Evolutionary conservation across 2,113 vertebrate genomes (phyloP).

Genomic region (Chunga burmeisteri): DNA sequence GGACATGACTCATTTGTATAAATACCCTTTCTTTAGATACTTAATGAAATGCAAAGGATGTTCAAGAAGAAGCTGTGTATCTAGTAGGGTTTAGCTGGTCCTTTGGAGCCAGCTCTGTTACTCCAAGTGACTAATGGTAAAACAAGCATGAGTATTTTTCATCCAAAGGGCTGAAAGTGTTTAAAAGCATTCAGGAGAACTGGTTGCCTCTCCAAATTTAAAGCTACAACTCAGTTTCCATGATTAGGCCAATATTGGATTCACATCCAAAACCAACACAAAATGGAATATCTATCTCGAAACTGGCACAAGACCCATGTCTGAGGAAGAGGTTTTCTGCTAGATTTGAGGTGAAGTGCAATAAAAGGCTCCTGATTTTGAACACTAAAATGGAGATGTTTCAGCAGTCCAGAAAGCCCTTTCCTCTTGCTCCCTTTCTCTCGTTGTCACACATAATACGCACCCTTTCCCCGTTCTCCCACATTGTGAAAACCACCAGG

Average conservation of each 20-base stretch:
- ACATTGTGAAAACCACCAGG: not conserved
- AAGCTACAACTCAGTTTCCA: not conserved
- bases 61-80: not conserved
- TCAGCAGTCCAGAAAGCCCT: not conserved
- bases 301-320: not conserved
- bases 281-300: not conserved
- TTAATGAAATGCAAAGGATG: not conserved
- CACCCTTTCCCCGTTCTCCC: not conserved
- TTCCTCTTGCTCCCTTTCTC: not conserved
- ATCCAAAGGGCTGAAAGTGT: not conserved
- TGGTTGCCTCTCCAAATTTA: not conserved
- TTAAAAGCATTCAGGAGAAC: not conserved
- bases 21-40: not conserved
- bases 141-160: not conserved
- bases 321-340: not conserved
- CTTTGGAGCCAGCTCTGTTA: not conserved
- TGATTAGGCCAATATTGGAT: not conserved
- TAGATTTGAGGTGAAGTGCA: not conserved
- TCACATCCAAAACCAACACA: slow-evolving; percentile 3
- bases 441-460: fast-evolving
- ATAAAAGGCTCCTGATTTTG: not conserved
- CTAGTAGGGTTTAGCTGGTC: not conserved
- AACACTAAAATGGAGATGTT: not conserved
- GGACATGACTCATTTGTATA: not conserved
- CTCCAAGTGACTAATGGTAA: not conserved